Base-by-base conservation (phyloP, 2,888 invertebrate species). In the Tubulanus polymorphus region DNA sequence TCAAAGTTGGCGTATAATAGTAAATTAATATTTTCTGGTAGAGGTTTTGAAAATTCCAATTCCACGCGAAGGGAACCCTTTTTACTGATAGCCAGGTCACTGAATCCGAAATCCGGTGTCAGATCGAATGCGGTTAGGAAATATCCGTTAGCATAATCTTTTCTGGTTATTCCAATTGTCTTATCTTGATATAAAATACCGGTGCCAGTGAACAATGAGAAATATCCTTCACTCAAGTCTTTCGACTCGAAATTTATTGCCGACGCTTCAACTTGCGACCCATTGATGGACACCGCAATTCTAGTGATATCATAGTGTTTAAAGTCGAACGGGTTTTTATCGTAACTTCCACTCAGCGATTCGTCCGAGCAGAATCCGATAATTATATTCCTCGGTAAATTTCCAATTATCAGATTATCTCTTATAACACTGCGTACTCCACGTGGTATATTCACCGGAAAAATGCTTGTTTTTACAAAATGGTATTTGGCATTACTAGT, bases 401-500 rank as follows among this genome's bases (percentile, higher is more conserved):
- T 23, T 3, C 41, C 41, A 18, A 41, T 8, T 18, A 41, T 20
- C 18, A 41, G 6, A 41, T 41, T 41, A 41, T 41, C 41, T 23
- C 15, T 41, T 5, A 23, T 41, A 3, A 41, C 41, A 5, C 20
- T 41, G 6, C 41, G 18, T 20, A 20, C 23, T 20, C 41, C 41
- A 5, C 3, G 20, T 23, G 18, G 41, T 5, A 41, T 41, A 41
- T 41, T 41, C 3, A 41, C 23, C 15, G 23, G 20, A 20, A 20
- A 20, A 15, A 41, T 23, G 3, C 23, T 23, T 8, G 41, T 41
- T 23, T 41, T 41, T 5, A 23, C 23, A 18, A 41, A 3, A 23
- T 41, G 50, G 20, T 50, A 50, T 18, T 50, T 50, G 29, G 50
- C 50, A 3, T 28, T 28, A 26, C 23, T 26, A 35, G 30, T 29